Conservation (phyloP, 2,888 invertebrate genomes). For the Tetramorium bicarinatum region DNA sequence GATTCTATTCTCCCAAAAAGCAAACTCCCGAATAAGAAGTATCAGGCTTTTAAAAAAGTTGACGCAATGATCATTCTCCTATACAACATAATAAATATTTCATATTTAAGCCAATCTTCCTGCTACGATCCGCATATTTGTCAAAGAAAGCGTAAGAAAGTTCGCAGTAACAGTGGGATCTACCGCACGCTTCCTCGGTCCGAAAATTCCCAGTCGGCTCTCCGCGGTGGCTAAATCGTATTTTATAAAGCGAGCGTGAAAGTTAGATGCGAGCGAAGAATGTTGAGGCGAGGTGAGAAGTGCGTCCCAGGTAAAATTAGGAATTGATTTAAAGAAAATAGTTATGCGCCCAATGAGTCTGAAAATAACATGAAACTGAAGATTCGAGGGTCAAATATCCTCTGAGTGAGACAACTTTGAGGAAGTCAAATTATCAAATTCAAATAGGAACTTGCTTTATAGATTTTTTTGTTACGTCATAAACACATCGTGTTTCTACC, state of each 20-base stretch:
- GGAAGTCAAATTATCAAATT: not conserved
- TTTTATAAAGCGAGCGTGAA: conserved; percentile 37
- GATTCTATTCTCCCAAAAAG: conserved; percentile 20
- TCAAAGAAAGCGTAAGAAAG: conserved; percentile 71
- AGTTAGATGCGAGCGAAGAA: conserved; percentile 16
- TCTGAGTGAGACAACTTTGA: not conserved
- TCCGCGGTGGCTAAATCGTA: not conserved
- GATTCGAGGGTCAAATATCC: not conserved
- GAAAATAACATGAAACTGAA: not conserved
- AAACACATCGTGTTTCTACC: not conserved
- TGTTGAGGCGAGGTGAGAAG: not conserved
- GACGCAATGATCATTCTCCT: conserved; percentile 47
- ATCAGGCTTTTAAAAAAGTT: conserved; percentile 48
- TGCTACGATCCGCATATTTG: conserved; percentile 1
- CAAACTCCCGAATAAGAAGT: conserved; percentile 38
- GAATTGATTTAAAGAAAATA: not conserved
- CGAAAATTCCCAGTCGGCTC: conserved; percentile 10
- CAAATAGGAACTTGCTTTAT: not conserved
- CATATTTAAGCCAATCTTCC: conserved; percentile 25
- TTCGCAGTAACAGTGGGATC: conserved; percentile 57
- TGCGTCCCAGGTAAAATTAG: not conserved
- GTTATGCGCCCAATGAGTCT: not conserved
- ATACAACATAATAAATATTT: not conserved
- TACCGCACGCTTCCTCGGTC: not conserved
- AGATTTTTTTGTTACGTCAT: not conserved